Evolutionary conservation across 2,888 invertebrate species (phyloP), one percentile per base, ranked within the genome.

Genomic region (Spisula subtruncata): DNA sequence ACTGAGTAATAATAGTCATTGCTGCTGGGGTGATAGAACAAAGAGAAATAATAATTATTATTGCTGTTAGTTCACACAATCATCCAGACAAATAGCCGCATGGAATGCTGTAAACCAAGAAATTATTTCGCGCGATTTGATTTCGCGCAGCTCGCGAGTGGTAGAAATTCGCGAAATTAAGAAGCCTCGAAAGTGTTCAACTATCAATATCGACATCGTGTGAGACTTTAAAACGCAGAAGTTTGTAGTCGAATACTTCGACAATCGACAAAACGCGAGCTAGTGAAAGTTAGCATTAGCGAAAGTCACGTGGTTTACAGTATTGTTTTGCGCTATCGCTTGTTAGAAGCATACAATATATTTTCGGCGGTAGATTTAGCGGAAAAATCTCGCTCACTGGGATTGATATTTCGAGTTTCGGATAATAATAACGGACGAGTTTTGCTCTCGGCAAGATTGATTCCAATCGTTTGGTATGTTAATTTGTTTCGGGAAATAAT

Each of bases 401-500:
- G 60, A 66, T 25, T 66, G 60, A 66, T 25, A 66, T 66, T 66
- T 66, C 60, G n/a, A 66, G 60, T 25, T n/a, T 25, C n/a, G n/a
- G 60, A 25, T 66, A 25, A 66, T 66, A 66, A 66, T 66, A 25
- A 66, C 60, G 5, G 25, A 66, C 25, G 60, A 66, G 60, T 66
- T 66, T 66, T 12, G 60, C 60, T 25, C n/a, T 25, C 0, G 60
- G 60, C 60, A 25, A 25, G 60, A 66, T 66, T 66, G 60, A 66
- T 66, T 66, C 60, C 6, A 66, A 25, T 66, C 60, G 0, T 25
- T 25, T n/a, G 0, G 20, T n/a, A n/a, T 66, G 60, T 66, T 66
- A 25, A 66, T 66, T 25, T 66, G 25, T 25, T 25, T 12, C n/a
- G 60, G 25, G 60, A 66, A 66, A 66, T 66, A 66, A 66, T 66